These are phyloP conservation scores for Macrophya annulata DNA, from an alignment of 2,888 invertebrate species.

Conservation along the genomic window DNA sequence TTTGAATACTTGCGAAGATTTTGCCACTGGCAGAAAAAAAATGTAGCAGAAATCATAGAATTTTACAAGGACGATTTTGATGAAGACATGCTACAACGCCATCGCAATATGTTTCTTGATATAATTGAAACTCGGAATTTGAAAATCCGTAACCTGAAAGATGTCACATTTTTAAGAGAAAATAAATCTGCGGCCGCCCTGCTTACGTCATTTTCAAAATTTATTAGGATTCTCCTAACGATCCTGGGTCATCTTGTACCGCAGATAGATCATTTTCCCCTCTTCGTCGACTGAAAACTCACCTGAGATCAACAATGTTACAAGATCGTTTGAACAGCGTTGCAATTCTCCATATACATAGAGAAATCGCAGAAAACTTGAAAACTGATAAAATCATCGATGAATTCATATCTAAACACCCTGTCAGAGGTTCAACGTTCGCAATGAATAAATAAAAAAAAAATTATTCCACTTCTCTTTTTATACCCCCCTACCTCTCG, in stretches of 20 bases:
- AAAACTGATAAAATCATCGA: no score
- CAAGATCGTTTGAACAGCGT: conserved; percentile 53
- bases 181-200: conserved; percentile 46
- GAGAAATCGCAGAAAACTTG: conserved; percentile 48
- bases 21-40: conserved; percentile 43
- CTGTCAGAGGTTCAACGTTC: no score
- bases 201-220: conserved; percentile 54
- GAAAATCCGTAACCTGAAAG: conserved; percentile 40
- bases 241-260: conserved; percentile 59
- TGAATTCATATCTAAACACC: no score
- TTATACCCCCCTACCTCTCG: no score
- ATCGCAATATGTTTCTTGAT: conserved; percentile 55
- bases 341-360: conserved; percentile 54
- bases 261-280: conserved; percentile 60
- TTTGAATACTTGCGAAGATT: conserved; percentile 54
- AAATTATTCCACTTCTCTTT: no score
- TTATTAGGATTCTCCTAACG: conserved; percentile 51
- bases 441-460: no score
- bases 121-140: conserved; percentile 37
- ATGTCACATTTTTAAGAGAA: conserved; percentile 52
- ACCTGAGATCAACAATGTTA: conserved; percentile 57
- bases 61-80: conserved; percentile 52
- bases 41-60: conserved; percentile 32
- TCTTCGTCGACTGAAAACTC: conserved; percentile 59
- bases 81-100: conserved; percentile 36